Conservation (phyloP, 2,113 vertebrate species). For the Phasianus colchicus region DNA sequence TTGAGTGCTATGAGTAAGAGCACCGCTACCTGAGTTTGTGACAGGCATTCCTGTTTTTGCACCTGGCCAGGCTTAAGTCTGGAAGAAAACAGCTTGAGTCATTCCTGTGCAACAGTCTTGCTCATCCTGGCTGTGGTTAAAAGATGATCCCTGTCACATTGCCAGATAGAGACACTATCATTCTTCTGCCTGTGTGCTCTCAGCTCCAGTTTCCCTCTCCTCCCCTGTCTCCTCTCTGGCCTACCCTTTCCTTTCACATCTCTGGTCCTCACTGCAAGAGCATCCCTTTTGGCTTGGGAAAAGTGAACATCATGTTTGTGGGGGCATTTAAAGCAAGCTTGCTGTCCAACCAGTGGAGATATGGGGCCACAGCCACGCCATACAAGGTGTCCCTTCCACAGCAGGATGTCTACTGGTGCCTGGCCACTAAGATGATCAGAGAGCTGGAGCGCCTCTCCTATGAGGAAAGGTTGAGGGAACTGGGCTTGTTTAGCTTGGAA, state of each 20-base stretch:
- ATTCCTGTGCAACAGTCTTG: fast-evolving
- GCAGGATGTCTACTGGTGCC: neutral
- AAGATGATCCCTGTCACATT: neutral
- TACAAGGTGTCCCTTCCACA: neutral
- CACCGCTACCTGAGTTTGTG: neutral
- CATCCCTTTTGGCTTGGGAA: neutral
- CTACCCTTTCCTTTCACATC: neutral
- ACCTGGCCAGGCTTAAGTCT: neutral
- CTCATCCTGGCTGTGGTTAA: neutral
- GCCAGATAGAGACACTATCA: neutral
- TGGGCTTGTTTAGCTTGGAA: no score
- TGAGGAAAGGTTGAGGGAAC: no score
- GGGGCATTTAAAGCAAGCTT: neutral
- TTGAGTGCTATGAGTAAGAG: neutral
- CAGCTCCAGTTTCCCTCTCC: neutral
- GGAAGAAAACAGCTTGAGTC: neutral
- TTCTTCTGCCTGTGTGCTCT: neutral
- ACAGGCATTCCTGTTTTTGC: neutral
- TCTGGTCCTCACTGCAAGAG: neutral
- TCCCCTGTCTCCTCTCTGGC: neutral
- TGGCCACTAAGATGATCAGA: no score
- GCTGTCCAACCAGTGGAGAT: neutral
- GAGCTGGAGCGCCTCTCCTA: no score
- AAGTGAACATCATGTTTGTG: neutral
- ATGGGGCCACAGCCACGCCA: neutral